phyloP scores from a whole-genome alignment of 2,113 vertebrate genomes.

The Apodemus sylvaticus region DNA sequence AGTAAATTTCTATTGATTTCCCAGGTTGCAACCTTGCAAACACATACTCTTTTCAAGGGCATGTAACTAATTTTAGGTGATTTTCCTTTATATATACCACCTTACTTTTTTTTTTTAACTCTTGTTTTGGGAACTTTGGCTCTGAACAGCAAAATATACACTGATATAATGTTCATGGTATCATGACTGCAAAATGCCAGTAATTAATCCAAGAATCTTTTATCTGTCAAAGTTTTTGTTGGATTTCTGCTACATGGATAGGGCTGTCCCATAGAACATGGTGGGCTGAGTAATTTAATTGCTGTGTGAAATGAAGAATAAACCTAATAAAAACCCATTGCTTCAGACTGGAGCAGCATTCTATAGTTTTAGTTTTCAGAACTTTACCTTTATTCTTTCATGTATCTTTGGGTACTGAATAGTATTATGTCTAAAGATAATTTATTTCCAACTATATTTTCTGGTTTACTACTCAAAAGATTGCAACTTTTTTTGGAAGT shows the following conservation, averaged over 20 bases:
- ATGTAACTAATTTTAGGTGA: not conserved
- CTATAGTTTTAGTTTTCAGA: not conserved
- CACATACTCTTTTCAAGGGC: not conserved
- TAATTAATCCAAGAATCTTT: not conserved
- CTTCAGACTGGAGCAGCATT: not conserved
- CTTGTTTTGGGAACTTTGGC: not conserved
- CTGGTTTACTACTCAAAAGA: not conserved
- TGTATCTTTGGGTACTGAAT: not conserved
- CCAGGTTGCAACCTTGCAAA: not conserved
- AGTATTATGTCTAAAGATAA: not conserved
- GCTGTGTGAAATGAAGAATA: not conserved
- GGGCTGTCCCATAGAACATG: not conserved
- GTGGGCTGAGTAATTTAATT: not conserved
- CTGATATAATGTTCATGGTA: too few relatives aligned
- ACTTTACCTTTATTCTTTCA: not conserved
- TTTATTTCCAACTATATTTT: not conserved
- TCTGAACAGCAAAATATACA: not conserved
- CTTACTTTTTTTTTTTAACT: too few relatives aligned
- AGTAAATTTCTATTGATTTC: not conserved
- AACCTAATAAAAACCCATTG: not conserved
- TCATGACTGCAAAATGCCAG: not conserved
- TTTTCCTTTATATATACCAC: not conserved
- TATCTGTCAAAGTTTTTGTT: not conserved
- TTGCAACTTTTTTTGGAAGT: not conserved
- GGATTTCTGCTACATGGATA: not conserved